Base-by-base conservation (phyloP, 2,113 vertebrate species). In the Oreochromis niloticus region DNA sequence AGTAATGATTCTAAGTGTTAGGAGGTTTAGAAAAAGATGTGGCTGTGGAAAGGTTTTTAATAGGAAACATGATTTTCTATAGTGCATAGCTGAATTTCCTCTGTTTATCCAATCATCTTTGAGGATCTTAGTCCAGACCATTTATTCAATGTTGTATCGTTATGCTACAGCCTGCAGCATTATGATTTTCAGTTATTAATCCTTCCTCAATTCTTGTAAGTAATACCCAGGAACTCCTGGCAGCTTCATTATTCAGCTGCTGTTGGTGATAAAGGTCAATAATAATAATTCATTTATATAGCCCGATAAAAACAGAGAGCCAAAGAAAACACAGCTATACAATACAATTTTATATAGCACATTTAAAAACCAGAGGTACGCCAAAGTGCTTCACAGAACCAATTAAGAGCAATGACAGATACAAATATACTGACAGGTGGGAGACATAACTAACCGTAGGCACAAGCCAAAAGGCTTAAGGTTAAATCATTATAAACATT, bases 291-390 rank as follows among this genome's bases (percentile, higher is more conserved):
- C 32, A 39, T 39, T 68, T 39, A 68, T 68, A 22, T 68, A 39
- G 34, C 34, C 34, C 0, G 3, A 34, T 66, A 22, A 68, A 68
- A 68, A 13, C 19, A 22, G 19, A 36, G 0, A 22, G 3, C 0
- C 34, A 14, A 39, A 41, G 19, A 22, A 68, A n/a, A 68, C 63
- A 68, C 36, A 68, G 4, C n/a, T 59, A 59, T 30, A 30, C 24
- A 30, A 57, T 57, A 27, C 6, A 27, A 57, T 57, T 3, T 59
- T 59, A 59, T 16, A 0, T 59, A 59, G 56, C 56, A 59, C 56
- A 59, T 59, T 59, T 59, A 59, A 59, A 59, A 59, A 30, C 55
- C 3, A 59, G 13, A 59, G 56, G 1, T 9, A 59, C 30, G 13
- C 56, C 56, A 59, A 59, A 59, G 24, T 59, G 24, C 56, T 57